Evolutionary conservation across 2,113 vertebrate species (phyloP), one percentile per base, ranked within the genome.

Genomic region (Oostethus manadensis): DNA sequence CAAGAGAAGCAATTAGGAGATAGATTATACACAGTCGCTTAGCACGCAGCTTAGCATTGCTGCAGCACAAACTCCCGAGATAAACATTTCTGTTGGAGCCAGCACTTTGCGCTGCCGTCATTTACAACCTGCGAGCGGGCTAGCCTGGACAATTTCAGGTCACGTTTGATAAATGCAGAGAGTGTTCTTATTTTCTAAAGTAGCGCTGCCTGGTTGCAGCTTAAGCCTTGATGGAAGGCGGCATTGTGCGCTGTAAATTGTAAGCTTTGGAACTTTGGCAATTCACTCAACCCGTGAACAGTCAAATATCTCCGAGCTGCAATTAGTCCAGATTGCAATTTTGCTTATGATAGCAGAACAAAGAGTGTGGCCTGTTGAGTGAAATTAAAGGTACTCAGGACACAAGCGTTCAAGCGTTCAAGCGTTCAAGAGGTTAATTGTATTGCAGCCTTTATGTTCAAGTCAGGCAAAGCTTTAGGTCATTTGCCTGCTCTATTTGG

Each of bases 151-250:
- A 76, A 84, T 76, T 84, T 86, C 64, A 76, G 81, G 81, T 85
- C 78, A 81, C 58, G 18, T 71, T 72, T 80, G 84, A 86, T 84
- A 58, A 81, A 88, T 81, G 79, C 58, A 55, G 55, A 63, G 66
- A 69, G 58, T 71, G 54, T 67, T 64, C 62, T 51, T 79, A 56
- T 73, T 71, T 15, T 50, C 73, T 84, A 77, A 51, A 51, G 50
- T 33, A 79, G 66, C 80, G 60, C 65, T 1, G 66, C 63, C 61
- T 57, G 61, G 61, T 15, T 26, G 50, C 56, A 47, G 73, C 71
- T 23, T 76, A 58, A 44, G 23, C 58, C 62, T 64, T 61, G 62
- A 69, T 68, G 46, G 69, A 56, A 61, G 58, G 15, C 29, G 18
- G 51, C 45, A 55, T 49, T 59, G 60, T 63, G 26, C 35, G 16